These are phyloP conservation scores for Willisornis vidua DNA, from an alignment of 2,113 vertebrate species.

Conservation along the genomic window DNA sequence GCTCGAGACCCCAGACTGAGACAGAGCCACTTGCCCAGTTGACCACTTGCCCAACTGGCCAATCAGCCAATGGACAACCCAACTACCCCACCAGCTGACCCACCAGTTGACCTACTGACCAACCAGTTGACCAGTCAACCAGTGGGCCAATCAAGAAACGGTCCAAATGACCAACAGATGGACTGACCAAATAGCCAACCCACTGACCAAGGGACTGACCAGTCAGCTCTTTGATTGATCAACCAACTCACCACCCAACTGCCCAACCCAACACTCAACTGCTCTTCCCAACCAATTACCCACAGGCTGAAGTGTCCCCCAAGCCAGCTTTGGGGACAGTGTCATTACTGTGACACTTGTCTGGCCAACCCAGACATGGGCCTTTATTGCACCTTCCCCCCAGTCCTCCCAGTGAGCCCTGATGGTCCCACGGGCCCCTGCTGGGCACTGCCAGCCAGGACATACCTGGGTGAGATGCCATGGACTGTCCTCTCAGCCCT, in stretches of 20 bases:
- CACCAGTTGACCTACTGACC: neutral
- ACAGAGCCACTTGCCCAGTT: neutral
- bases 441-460: accelerated
- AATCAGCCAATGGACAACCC: neutral
- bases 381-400: neutral
- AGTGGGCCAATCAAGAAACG: neutral
- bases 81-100: accelerated
- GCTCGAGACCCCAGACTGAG: accelerated
- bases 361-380: neutral
- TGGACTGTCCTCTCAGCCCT: neutral
- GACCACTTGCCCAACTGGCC: neutral
- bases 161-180: neutral
- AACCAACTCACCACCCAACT: neutral
- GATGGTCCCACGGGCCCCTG: accelerated
- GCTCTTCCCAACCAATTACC: neutral
- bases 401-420: neutral
- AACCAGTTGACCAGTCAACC: neutral
- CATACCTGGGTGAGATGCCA: conserved; percentile 45
- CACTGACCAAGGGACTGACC: neutral
- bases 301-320: neutral
- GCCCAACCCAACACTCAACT: neutral
- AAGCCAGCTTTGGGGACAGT: neutral
- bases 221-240: neutral
- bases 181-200: neutral
- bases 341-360: neutral